These are phyloP conservation scores for Invenusta paracnida DNA, from an alignment of 2,888 invertebrate genomes.

Conservation along the genomic window DNA sequence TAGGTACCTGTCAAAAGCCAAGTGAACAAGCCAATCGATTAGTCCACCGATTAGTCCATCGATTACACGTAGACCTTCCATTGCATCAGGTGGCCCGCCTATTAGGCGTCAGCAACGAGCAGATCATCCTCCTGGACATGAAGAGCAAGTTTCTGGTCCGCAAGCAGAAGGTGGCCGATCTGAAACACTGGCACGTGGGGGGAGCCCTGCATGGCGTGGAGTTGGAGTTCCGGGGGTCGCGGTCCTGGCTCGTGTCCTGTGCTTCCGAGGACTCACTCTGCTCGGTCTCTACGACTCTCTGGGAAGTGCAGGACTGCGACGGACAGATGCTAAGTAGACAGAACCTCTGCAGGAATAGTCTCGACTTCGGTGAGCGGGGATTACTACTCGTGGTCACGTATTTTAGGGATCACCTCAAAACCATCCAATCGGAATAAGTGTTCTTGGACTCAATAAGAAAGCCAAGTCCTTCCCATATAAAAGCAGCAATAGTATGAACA, in stretches of 20 bases:
- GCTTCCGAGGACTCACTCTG: constrained; percentile 63
- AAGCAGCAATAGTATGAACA: too few relatives aligned
- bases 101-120: constrained; percentile 65
- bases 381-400: too few relatives aligned
- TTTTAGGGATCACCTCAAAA: too few relatives aligned
- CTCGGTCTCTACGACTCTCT: constrained; percentile 64
- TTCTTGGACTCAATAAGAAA: too few relatives aligned
- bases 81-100: constrained; percentile 63
- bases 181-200: constrained; percentile 67
- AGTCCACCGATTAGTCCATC: too few relatives aligned
- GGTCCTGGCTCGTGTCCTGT: constrained; percentile 62
- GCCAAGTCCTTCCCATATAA: too few relatives aligned
- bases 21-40: too few relatives aligned
- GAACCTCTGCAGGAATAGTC: constrained; percentile 51
- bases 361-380: constrained; percentile 49
- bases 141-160: constrained; percentile 65
- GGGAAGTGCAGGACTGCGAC: constrained; percentile 67
- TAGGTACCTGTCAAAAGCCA: too few relatives aligned
- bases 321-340: constrained; percentile 54
- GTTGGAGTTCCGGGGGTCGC: constrained; percentile 66
- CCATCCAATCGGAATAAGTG: too few relatives aligned
- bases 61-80: neutral
- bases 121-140: constrained; percentile 66
- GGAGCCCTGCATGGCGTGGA: constrained; percentile 66
- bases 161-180: constrained; percentile 63